Evolutionary conservation across 92 coral and sea anemone genomes (phyloP).

Genomic region (Meandrina meandrites): DNA sequence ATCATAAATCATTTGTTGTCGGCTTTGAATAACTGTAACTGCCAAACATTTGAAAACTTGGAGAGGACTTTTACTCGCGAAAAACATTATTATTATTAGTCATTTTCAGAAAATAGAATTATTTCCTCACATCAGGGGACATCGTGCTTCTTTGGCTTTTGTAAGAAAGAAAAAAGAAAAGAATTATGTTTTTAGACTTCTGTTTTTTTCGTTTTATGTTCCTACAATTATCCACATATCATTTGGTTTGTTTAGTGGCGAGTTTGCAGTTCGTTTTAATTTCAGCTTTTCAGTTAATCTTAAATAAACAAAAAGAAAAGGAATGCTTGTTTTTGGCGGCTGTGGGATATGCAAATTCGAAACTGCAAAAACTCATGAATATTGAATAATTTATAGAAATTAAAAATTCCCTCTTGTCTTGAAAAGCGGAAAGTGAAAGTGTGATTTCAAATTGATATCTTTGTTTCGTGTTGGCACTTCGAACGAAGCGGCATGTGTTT

Average conservation of each 20-base stretch:
- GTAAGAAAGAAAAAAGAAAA: neutral
- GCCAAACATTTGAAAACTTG: neutral
- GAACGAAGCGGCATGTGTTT: neutral
- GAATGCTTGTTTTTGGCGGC: neutral
- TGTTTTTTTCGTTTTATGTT: neutral
- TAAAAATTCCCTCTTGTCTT: neutral
- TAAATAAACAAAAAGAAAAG: neutral
- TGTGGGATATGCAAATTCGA: constrained; percentile 30
- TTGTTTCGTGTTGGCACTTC: neutral
- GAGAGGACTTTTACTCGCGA: neutral
- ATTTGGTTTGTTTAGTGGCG: neutral
- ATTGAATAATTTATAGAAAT: constrained; percentile 31
- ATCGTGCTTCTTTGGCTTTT: neutral
- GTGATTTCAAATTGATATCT: neutral
- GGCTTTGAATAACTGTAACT: neutral
- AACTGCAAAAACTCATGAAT: neutral
- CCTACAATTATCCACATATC: neutral
- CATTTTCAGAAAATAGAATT: neutral
- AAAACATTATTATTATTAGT: neutral
- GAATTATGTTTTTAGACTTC: neutral
- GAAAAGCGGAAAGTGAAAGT: neutral
- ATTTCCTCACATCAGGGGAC: neutral
- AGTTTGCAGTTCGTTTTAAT: neutral
- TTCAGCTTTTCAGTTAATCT: constrained; percentile 10
- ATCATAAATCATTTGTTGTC: neutral